Conservation (phyloP, 2,888 invertebrate genomes). For the Allophyes oxyacanthae region DNA sequence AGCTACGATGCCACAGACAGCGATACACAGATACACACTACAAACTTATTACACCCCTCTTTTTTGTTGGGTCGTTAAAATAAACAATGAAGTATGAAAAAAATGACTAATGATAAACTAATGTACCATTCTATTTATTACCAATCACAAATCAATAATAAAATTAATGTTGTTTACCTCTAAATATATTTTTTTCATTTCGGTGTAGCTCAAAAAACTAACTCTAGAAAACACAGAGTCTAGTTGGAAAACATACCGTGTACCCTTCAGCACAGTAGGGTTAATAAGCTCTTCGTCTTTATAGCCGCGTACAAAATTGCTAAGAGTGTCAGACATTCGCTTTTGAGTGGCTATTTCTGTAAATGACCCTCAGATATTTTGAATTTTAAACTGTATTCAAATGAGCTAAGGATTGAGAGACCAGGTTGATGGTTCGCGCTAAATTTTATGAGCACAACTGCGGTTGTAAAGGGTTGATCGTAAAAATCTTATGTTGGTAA, state of each 20-base stretch:
- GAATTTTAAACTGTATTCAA: constrained; percentile 75
- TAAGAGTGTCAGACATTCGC: constrained; percentile 66
- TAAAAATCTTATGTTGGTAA: constrained; percentile 53
- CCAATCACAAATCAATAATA: too few relatives aligned
- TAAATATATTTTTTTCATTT: neutral
- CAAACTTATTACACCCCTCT: too few relatives aligned
- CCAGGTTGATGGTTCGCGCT: constrained; percentile 48
- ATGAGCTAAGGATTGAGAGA: constrained; percentile 71
- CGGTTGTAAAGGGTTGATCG: constrained; percentile 38
- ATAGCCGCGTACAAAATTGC: constrained; percentile 68
- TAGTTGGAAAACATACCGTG: constrained; percentile 57
- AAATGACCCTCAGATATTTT: constrained; percentile 75
- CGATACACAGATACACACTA: too few relatives aligned
- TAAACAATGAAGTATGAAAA: too few relatives aligned
- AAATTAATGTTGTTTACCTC: too few relatives aligned
- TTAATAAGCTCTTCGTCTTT: constrained; percentile 72
- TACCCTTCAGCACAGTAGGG: constrained; percentile 54
- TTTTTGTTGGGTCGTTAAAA: too few relatives aligned
- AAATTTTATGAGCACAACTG: constrained; percentile 63
- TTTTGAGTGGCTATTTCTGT: constrained; percentile 71
- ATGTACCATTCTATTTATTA: too few relatives aligned
- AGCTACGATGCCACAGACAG: too few relatives aligned
- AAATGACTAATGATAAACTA: too few relatives aligned
- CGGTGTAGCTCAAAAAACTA: neutral
- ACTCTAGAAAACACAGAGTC: constrained; percentile 25